These are phyloP conservation scores for Potamarius usumacintae DNA, from an alignment of 2,113 vertebrate genomes.

Conservation along the genomic window DNA sequence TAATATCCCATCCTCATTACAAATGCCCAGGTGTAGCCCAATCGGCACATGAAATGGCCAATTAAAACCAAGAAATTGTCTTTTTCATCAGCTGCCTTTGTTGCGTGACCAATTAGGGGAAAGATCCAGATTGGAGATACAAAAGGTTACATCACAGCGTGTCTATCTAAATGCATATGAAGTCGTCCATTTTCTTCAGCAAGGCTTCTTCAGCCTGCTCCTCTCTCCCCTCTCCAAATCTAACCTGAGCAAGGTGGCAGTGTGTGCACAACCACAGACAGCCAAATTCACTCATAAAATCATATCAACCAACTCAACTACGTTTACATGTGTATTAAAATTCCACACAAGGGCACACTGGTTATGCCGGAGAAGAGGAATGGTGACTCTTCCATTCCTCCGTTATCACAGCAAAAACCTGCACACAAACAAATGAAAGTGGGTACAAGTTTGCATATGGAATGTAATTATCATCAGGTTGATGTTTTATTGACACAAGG, in stretches of 20 bases:
- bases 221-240: slow-evolving; percentile 26
- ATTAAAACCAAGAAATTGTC: slow-evolving; percentile 91
- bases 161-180: slow-evolving; percentile 75
- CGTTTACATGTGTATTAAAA: slow-evolving; percentile 57
- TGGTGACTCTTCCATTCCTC: not conserved
- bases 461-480: not conserved
- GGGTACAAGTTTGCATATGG: not conserved
- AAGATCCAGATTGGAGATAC: slow-evolving; percentile 83
- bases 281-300: slow-evolving; percentile 53
- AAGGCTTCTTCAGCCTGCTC: slow-evolving; percentile 18
- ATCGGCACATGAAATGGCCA: slow-evolving; percentile 88
- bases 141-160: slow-evolving; percentile 83
- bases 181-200: slow-evolving; percentile 61
- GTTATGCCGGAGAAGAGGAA: slow-evolving; percentile 34
- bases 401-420: not conserved
- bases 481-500: not conserved
- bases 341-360: slow-evolving; percentile 46
- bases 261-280: slow-evolving; percentile 25
- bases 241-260: slow-evolving; percentile 21
- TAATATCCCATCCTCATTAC: slow-evolving; percentile 90
- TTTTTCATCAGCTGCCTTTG: slow-evolving; percentile 91
- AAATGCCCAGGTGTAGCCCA: slow-evolving; percentile 88
- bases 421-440: not conserved
- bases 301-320: slow-evolving; percentile 46
- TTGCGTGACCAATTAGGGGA: slow-evolving; percentile 92